These are phyloP conservation scores for Aphidius colemani DNA, from an alignment of 2,888 invertebrate genomes.

Conservation along the genomic window DNA sequence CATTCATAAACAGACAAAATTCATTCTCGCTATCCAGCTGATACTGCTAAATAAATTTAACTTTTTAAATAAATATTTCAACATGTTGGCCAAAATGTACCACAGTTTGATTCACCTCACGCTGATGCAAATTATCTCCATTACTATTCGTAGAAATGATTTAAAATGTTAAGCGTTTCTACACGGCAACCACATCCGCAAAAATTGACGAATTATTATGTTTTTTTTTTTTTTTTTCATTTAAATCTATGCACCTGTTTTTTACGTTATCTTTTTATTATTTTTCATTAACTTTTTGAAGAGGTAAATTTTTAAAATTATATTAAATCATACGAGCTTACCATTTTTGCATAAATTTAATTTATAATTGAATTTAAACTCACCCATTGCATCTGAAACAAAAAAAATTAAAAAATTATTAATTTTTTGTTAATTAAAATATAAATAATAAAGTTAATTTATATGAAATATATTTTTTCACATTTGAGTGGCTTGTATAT, in stretches of 20 bases:
- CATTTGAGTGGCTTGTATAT: constrained; percentile 40
- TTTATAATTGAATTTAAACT: constrained; percentile 59
- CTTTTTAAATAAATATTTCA: too few species aligned
- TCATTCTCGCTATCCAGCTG: constrained; percentile 13
- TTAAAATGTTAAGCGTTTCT: not conserved
- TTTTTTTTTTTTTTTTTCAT: too few species aligned
- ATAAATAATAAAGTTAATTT: constrained; percentile 7
- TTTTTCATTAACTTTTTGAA: constrained; percentile 4
- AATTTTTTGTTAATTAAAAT: not conserved
- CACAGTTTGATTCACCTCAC: not conserved
- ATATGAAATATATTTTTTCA: constrained; percentile 22
- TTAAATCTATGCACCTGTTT: too few species aligned
- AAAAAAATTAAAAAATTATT: constrained; percentile 43
- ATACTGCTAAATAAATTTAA: constrained; percentile 7
- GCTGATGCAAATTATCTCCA: not conserved
- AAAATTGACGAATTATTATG: too few species aligned
- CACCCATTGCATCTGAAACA: constrained; percentile 84
- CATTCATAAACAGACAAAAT: too few species aligned
- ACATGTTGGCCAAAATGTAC: constrained; percentile 1
- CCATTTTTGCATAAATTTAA: too few species aligned
- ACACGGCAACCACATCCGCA: constrained; percentile 3
- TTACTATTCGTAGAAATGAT: constrained; percentile 18
- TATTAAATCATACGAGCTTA: too few species aligned
- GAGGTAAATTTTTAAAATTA: not conserved
- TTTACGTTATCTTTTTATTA: constrained; percentile 1